A percentile compares a stretch with the other conserved stretches of the same genome.
These are phyloP conservation scores for Saccostrea cuccullata DNA, from an alignment of 1,140 invertebrate species.

Conservation along the genomic window DNA sequence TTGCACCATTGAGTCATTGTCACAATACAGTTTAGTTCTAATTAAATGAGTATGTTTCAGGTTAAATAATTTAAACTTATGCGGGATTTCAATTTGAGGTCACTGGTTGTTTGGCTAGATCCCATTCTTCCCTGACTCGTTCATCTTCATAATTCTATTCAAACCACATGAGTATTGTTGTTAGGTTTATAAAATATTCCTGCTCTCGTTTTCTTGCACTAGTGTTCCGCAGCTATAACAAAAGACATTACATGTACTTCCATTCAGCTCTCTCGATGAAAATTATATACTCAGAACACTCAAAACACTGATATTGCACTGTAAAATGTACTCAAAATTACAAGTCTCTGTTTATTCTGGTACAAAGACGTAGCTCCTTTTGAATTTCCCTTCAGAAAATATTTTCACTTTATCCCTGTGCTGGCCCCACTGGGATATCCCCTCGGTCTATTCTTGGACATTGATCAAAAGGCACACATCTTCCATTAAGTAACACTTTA, in stretches of 20 bases:
- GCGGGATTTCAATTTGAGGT: constrained; percentile 16
- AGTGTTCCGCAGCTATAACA: background rate
- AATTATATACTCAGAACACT: background rate
- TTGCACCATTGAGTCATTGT: background rate
- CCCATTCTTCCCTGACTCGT: background rate
- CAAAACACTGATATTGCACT: constrained; percentile 27
- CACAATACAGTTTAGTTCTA: background rate
- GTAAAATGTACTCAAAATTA: background rate
- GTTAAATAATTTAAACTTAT: background rate
- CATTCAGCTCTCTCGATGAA: background rate
- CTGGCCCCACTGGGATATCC: constrained; percentile 26
- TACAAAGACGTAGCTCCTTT: background rate
- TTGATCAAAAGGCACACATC: constrained; percentile 71
- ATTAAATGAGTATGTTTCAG: constrained; percentile 10
- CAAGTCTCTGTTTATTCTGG: background rate
- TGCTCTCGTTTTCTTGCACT: background rate
- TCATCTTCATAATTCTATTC: background rate
- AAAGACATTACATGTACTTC: background rate
- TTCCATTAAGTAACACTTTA: constrained; percentile 75
- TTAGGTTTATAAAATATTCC: background rate
- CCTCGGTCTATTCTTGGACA: constrained; percentile 68
- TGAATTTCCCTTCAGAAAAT: background rate
- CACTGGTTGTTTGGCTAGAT: background rate
- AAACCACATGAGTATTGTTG: background rate
- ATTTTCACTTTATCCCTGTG: background rate